Conservation (phyloP, 2,888 invertebrate species). For the Pachliopta kotzebuea region DNA sequence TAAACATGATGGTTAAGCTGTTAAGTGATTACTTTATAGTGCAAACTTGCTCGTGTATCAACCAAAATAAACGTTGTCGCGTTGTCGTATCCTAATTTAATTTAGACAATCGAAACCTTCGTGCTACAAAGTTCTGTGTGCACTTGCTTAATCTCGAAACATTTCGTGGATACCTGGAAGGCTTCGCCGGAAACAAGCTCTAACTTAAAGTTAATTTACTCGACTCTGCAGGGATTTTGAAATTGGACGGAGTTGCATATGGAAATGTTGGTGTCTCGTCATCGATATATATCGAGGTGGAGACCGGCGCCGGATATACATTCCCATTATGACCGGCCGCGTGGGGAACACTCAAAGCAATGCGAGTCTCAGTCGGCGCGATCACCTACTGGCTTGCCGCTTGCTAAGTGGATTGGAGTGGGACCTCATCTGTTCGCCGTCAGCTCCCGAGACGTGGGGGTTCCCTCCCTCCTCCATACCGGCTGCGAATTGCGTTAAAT, state of each 20-base stretch:
- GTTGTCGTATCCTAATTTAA: conserved; percentile 54
- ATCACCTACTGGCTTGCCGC: conserved; percentile 64
- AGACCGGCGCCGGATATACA: conserved; percentile 33
- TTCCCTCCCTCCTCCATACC: conserved; percentile 38
- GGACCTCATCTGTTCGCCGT: conserved; percentile 77
- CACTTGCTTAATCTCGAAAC: conserved; percentile 46
- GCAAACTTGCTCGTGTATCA: conserved; percentile 58
- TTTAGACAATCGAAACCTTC: conserved; percentile 53
- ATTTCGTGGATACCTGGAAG: conserved; percentile 40
- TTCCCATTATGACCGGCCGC: conserved; percentile 43
- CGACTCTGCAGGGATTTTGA: background rate
- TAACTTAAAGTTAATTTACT: conserved; percentile 26
- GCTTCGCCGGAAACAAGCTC: conserved; percentile 44
- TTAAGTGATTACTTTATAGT: conserved; percentile 46
- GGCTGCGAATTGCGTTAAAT: conserved; percentile 71
- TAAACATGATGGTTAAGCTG: conserved; percentile 58
- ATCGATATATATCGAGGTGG: conserved; percentile 35
- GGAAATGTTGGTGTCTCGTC: conserved; percentile 32
- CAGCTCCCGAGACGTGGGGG: conserved; percentile 53
- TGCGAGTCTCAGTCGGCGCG: conserved; percentile 52
- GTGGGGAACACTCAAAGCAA: conserved; percentile 48
- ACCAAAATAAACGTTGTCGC: conserved; percentile 50
- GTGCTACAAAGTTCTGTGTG: conserved; percentile 42
- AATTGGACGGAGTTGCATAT: conserved; percentile 1
- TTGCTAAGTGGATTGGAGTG: conserved; percentile 78